These are phyloP conservation scores for Austrolebias charrua DNA, from an alignment of 2,797 vertebrate genomes.

Conservation along the genomic window DNA sequence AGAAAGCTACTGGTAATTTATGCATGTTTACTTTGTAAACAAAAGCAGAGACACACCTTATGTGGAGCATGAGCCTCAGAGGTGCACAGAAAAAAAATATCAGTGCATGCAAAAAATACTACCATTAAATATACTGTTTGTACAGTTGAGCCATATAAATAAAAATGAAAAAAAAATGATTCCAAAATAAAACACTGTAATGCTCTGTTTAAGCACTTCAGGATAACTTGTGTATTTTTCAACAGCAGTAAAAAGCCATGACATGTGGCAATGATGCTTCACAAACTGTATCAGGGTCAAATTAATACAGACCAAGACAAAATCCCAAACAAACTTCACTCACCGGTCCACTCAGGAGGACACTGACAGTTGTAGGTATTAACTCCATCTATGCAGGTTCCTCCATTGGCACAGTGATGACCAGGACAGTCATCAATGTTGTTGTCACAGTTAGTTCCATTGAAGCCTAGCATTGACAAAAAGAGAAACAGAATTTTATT, in stretches of 20 bases:
- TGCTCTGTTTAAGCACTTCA: background rate
- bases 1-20: conserved; percentile 12
- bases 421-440: conserved; percentile 93
- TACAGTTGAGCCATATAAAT: background rate
- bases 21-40: conserved; percentile 42
- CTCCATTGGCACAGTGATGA: conserved; percentile 90
- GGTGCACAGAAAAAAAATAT: conserved; percentile 5
- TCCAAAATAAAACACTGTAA: background rate
- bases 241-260: background rate
- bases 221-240: background rate
- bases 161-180: background rate
- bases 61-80: background rate
- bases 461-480: conserved; percentile 82
- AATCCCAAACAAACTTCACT: conserved; percentile 9
- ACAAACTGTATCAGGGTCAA: background rate
- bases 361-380: conserved; percentile 98
- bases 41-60: conserved; percentile 34
- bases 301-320: background rate
- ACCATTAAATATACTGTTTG: background rate
- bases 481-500: background rate
- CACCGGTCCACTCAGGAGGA: conserved; percentile 95
- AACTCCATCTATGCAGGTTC: conserved; percentile 92
- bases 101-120: background rate
- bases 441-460: conserved; percentile 88
- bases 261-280: background rate